Percentiles rank a stretch among this genome's conserved stretches.
Conservation (phyloP, 2,113 vertebrate species). For the Pholis gunnellus region DNA sequence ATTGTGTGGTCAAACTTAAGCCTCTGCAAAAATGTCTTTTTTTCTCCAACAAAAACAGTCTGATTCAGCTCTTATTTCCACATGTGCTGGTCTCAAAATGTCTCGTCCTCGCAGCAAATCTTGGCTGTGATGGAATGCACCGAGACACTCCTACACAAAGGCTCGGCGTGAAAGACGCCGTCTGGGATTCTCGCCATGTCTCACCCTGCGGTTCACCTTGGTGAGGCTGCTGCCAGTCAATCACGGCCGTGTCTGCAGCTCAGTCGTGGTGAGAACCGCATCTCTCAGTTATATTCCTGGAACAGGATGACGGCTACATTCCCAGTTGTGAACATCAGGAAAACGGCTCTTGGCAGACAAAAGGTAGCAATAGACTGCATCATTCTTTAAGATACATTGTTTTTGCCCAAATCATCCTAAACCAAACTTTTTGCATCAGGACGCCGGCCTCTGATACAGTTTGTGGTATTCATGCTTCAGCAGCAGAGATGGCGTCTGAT, state of each 20-base stretch:
- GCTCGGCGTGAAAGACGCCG: conserved; percentile 17
- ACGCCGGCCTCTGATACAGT: background rate
- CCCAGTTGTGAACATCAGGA: background rate
- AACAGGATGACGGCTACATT: conserved; percentile 9
- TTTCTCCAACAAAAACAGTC: conserved; percentile 31
- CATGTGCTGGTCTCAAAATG: background rate
- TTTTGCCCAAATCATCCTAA: background rate
- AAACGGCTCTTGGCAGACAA: background rate
- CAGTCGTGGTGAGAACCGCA: background rate
- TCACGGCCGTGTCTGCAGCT: conserved; percentile 8
- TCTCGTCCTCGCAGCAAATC: conserved; percentile 3
- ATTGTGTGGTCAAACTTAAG: conserved; percentile 39
- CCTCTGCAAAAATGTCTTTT: background rate
- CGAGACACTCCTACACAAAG: conserved; percentile 30
- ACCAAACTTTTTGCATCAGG: conserved; percentile 1
- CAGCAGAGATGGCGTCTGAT: conserved; percentile 22
- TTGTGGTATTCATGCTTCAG: conserved; percentile 14
- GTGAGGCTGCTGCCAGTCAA: conserved; percentile 27
- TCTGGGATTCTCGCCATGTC: conserved; percentile 58
- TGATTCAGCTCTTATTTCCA: conserved; percentile 33
- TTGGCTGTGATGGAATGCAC: conserved; percentile 20
- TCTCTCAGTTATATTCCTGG: conserved; percentile 31
- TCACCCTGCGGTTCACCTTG: conserved; percentile 50
- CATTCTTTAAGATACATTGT: too few relatives aligned
- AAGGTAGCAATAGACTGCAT: background rate